Evolutionary conservation across 2,797 vertebrate species (phyloP), one percentile per base, ranked within the genome.

Genomic region (Cirrhinus mrigala): DNA sequence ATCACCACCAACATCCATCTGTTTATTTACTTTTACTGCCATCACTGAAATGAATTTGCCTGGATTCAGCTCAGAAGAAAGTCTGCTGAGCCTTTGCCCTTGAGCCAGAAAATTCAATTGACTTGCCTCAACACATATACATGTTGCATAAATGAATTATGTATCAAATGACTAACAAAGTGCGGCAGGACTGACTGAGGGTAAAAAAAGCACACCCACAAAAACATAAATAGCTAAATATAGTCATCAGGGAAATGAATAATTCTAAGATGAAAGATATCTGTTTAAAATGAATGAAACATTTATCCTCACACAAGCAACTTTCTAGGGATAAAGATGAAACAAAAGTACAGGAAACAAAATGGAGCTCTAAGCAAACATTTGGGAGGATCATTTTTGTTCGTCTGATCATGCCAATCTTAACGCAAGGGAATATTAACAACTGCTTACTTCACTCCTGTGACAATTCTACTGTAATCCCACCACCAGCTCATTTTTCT

Each of bases 21-120:
- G 87, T 86, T 88, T 88, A 86, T 89, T 88, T 89, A 87, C 76
- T 87, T 79, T 37, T 79, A 73, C 74, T 78, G 58, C 56, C 62
- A 79, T 83, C 44, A 66, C 88, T 84, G 79, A 81, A 83, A 88
- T 84, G 64, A 81, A 85, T 87, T 78, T 10, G 80, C 80, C 68
- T 66, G 70, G 79, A 88, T 82, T 86, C 62, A 24, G 54, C 52
- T 62, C 27, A 46, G 74, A 82, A 77, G 54, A 80, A 86, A 81
- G 58, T 84, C 86, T 82, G 81, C 73, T 81, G 60, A 16, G 66
- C 22, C 62, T 82, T 88, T 88, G 81, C 85, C 89, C 86, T 90
- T 87, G 81, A 87, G 79, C 52, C 64, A 84, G 54, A 37, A 70
- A 80, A 87, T 84, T 87, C 27, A 83, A 58, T 87, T 86, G 86